Evolutionary conservation across 2,888 invertebrate genomes (phyloP), one percentile per base, ranked within the genome.

Genomic region (Argyra leucocephala): DNA sequence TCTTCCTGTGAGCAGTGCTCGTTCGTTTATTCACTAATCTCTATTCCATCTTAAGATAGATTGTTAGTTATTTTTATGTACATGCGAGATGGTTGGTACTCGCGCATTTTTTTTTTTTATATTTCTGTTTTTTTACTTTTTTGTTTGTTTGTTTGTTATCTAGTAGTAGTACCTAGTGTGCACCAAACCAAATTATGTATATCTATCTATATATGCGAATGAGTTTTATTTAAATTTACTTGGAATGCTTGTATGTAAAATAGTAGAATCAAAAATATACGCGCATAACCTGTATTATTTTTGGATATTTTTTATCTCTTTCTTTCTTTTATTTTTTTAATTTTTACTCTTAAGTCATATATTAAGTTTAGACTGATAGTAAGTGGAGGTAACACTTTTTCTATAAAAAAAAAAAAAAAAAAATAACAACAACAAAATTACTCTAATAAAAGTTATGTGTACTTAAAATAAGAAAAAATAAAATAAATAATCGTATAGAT

Each of bases 381-480:
- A 48, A 48, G n/a, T 48, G 12, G 48, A 18, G 48, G 48, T 48
- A 48, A 48, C 48, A 48, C 48, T 48, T 48, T 48, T 48, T 48
- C 48, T 31, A 31, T 10, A 31, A 31, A 31, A 31, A 3, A 31
- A 31, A 31, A 1, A 10, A 31, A 7, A 31, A 31, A 4, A 4
- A 6, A 31, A 7, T 10, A 3, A 31, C 7, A 48, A 48, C n/a
- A 48, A 9, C 2, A 48, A 48, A 18, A 18, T 4, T 48, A 48
- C 48, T 48, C 48, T 48, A 48, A 48, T 48, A 48, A 48, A 48
- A 48, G 48, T 48, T 48, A 48, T 48, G 48, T 48, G 48, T 48
- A 48, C n/a, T 18, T 48, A 18, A n/a, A 48, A 48, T 15, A 48
- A 15, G 9, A 18, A 48, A 48, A 48, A n/a, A 48, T 48, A 48